Evolutionary conservation across 1,140 invertebrate species (phyloP).

Genomic region (Meloidogyne chitwoodi): DNA sequence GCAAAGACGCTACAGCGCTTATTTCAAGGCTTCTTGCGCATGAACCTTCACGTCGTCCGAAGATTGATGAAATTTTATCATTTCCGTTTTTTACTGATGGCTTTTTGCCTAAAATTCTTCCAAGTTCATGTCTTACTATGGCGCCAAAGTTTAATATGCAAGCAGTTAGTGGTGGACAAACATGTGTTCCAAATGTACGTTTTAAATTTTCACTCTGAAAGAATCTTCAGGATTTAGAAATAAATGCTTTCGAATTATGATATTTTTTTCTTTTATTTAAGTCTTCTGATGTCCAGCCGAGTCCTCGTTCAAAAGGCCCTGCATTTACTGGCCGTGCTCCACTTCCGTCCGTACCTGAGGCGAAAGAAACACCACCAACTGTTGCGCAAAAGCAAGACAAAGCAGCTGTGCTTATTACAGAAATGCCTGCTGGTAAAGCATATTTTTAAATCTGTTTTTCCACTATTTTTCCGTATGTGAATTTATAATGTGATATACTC

Average conservation of each 20-base stretch:
- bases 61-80: slow-evolving; percentile 72
- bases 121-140: slow-evolving; percentile 37
- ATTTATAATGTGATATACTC: too few relatives aligned
- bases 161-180: slow-evolving; percentile 29
- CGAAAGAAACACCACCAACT: neutral
- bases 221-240: too few relatives aligned
- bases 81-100: slow-evolving; percentile 71
- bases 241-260: neutral
- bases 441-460: slow-evolving; percentile 9
- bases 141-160: slow-evolving; percentile 39
- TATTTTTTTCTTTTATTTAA: neutral
- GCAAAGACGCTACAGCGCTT: slow-evolving; percentile 71
- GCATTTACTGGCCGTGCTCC: slow-evolving; percentile 25
- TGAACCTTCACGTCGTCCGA: slow-evolving; percentile 75
- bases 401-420: slow-evolving; percentile 31
- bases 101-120: slow-evolving; percentile 29
- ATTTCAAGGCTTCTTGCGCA: slow-evolving; percentile 79
- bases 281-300: slow-evolving; percentile 5
- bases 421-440: slow-evolving; percentile 22
- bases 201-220: too few relatives aligned
- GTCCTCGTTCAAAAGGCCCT: slow-evolving; percentile 18
- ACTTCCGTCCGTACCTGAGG: slow-evolving; percentile 24
- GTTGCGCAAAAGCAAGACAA: slow-evolving; percentile 23
- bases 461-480: too few relatives aligned
- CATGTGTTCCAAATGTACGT: neutral